A percentile compares a stretch with the other conserved stretches of the same genome.
phyloP scores from a whole-genome alignment of 2,797 vertebrate genomes.

The Tiaroga cobitis region DNA sequence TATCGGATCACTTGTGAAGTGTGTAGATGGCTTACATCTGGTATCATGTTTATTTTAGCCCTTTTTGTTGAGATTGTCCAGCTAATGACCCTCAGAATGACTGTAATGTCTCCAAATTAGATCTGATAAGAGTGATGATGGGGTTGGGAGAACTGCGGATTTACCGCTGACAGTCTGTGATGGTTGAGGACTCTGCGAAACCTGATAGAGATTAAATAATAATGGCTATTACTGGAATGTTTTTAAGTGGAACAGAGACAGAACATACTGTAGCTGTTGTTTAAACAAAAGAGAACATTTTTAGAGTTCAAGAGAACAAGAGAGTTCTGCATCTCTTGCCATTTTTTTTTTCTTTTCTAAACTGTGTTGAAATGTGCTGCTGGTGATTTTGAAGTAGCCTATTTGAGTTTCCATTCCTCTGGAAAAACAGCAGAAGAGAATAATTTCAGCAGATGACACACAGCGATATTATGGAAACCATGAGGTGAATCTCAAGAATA shows the following conservation, averaged over 20 bases:
- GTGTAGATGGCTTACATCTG: slow-evolving; percentile 19
- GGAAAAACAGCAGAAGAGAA: background rate
- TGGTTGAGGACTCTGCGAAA: background rate
- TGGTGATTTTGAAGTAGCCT: background rate
- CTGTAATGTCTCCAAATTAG: slow-evolving; percentile 41
- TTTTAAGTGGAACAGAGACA: background rate
- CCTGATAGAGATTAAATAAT: slow-evolving; percentile 17
- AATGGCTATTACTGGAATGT: slow-evolving; percentile 1
- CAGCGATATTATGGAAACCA: background rate
- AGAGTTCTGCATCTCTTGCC: background rate
- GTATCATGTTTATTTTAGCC: slow-evolving; percentile 45
- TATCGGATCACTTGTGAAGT: slow-evolving; percentile 13
- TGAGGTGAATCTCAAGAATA: background rate
- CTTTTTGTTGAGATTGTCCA: slow-evolving; percentile 43
- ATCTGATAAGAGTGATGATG: slow-evolving; percentile 39
- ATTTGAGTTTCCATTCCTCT: background rate
- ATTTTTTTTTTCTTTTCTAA: background rate
- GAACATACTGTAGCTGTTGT: background rate
- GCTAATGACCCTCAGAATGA: slow-evolving; percentile 41
- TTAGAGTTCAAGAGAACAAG: too few species aligned
- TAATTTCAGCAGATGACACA: background rate
- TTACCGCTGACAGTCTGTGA: slow-evolving; percentile 17
- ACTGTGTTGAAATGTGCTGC: background rate
- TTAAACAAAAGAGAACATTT: background rate
- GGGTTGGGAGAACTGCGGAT: background rate